Percentiles rank a stretch among this genome's conserved stretches.
These are phyloP conservation scores for Austrolebias charrua DNA, from an alignment of 2,797 vertebrate species.

Conservation along the genomic window DNA sequence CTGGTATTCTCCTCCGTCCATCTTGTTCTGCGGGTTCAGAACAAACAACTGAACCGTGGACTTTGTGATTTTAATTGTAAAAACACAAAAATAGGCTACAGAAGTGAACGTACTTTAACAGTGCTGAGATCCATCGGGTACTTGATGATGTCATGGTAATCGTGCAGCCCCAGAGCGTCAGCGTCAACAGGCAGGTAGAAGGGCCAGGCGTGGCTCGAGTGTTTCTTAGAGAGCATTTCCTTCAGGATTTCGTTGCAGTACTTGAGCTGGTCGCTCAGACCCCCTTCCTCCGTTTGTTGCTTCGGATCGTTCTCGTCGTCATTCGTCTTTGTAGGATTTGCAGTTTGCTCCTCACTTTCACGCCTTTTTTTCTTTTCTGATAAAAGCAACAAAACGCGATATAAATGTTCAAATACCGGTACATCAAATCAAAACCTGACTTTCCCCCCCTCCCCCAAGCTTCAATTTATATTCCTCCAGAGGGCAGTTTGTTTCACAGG, in stretches of 20 bases:
- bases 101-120: constrained; percentile 82
- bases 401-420: background rate
- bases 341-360: constrained; percentile 80
- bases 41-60: background rate
- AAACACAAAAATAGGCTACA: no score
- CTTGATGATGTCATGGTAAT: constrained; percentile 98
- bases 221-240: constrained; percentile 95
- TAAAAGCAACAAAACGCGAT: constrained; percentile 55
- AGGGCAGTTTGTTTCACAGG: no score
- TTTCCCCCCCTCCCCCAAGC: no score
- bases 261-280: constrained; percentile 84
- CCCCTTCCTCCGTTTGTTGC: constrained; percentile 77
- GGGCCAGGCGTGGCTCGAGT: constrained; percentile 91
- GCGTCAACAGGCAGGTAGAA: constrained; percentile 95
- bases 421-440: no score
- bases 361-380: constrained; percentile 79
- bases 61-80: background rate
- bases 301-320: constrained; percentile 79
- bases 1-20: constrained; percentile 90
- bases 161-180: constrained; percentile 88
- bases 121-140: constrained; percentile 97
- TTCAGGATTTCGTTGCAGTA: constrained; percentile 90
- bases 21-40: constrained; percentile 90
- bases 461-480: no score
- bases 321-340: constrained; percentile 83